A percentile compares a stretch with the other conserved stretches of the same genome.
Conservation (phyloP, 2,113 vertebrate genomes). For the Menidia beryllina region DNA sequence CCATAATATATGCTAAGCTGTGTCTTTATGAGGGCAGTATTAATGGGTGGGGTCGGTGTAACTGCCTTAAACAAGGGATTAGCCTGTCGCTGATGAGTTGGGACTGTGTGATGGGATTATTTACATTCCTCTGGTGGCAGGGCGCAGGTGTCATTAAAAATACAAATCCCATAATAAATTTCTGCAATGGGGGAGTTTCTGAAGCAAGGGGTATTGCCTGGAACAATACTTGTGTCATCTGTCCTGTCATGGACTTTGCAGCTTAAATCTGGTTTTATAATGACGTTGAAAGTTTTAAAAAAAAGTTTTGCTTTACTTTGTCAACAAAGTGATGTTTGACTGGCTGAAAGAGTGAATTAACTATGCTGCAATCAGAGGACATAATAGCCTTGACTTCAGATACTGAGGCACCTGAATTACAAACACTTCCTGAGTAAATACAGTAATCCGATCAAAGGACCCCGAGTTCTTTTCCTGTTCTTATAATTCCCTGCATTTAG, state of each 20-base stretch:
- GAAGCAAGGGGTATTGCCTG: conserved; percentile 59
- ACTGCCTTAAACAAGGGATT: conserved; percentile 88
- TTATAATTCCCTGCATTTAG: conserved; percentile 71
- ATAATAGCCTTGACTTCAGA: conserved; percentile 58
- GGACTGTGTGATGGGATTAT: conserved; percentile 84
- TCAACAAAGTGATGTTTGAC: conserved; percentile 53
- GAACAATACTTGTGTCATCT: conserved; percentile 78
- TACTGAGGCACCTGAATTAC: conserved; percentile 61
- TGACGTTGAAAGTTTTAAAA: conserved; percentile 55
- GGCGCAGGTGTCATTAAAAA: conserved; percentile 85
- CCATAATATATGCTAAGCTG: conserved; percentile 85
- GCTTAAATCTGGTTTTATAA: conserved; percentile 72
- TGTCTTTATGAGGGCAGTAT: conserved; percentile 80
- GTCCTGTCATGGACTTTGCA: conserved; percentile 63
- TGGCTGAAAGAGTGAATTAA: conserved; percentile 51
- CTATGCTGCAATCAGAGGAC: conserved; percentile 67
- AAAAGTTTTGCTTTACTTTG: conserved; percentile 69
- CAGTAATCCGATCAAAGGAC: conserved; percentile 73
- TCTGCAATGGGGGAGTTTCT: conserved; percentile 71
- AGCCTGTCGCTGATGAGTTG: conserved; percentile 81
- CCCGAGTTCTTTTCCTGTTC: conserved; percentile 58
- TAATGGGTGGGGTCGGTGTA: conserved; percentile 85
- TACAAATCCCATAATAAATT: conserved; percentile 87
- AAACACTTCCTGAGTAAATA: conserved; percentile 67
- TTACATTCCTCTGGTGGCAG: conserved; percentile 81